These are phyloP conservation scores for Tyto alba DNA, from an alignment of 2,113 vertebrate species.

Conservation along the genomic window DNA sequence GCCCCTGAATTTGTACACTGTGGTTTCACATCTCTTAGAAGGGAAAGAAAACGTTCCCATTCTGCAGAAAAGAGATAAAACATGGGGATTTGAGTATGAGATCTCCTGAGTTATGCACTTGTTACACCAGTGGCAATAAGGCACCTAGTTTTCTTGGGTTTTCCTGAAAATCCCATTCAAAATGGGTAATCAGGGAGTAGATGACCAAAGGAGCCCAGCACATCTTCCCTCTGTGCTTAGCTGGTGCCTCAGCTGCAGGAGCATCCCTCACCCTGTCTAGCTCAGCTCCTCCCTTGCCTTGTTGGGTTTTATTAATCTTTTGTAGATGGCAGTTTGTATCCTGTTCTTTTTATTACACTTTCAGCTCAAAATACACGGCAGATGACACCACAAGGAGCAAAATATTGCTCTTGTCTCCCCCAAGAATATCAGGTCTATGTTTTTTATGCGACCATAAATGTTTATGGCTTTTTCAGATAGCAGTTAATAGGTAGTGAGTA, in stretches of 20 bases:
- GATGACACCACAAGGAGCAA: not conserved
- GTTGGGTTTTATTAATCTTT: not conserved
- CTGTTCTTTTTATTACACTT: not conserved
- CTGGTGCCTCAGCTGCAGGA: not conserved
- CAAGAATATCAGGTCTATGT: not conserved
- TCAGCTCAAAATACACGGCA: not conserved
- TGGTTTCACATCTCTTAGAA: not conserved
- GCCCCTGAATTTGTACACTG: not conserved
- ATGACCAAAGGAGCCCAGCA: not conserved
- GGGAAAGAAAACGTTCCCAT: not conserved
- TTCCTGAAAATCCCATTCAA: not conserved
- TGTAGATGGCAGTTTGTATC: accelerated
- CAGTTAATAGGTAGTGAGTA: not conserved
- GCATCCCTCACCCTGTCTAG: not conserved
- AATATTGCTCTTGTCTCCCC: not conserved
- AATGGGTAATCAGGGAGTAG: not conserved
- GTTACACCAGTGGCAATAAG: not conserved
- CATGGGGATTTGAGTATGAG: accelerated
- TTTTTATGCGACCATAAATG: not conserved
- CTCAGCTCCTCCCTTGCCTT: not conserved
- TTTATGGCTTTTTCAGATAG: not conserved
- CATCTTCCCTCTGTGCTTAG: not conserved
- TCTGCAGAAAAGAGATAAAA: not conserved
- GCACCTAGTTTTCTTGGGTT: not conserved
- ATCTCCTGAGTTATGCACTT: accelerated